These are phyloP conservation scores for Leptodactylus fuscus DNA, from an alignment of 2,113 vertebrate species.

Conservation along the genomic window DNA sequence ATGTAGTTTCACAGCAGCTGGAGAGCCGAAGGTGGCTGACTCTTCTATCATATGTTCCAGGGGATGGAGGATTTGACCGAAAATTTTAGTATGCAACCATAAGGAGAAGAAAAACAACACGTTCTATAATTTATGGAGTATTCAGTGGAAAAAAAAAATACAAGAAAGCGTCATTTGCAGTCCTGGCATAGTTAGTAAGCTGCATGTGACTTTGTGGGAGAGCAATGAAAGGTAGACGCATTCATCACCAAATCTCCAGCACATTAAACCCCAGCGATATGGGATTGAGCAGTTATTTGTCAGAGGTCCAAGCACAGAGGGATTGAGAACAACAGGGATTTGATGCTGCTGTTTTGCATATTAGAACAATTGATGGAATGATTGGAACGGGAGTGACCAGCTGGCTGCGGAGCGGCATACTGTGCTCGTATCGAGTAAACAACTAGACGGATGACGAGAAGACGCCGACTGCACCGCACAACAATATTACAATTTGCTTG, in stretches of 20 bases:
- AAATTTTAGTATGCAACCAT: neutral
- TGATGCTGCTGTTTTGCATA: conserved; percentile 45
- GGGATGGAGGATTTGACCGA: neutral
- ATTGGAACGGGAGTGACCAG: conserved; percentile 42
- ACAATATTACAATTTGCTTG: neutral
- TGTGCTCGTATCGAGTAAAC: conserved; percentile 12
- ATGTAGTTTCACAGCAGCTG: no score
- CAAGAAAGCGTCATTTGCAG: neutral
- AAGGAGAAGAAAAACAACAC: neutral
- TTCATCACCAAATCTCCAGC: conserved; percentile 8
- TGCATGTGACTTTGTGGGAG: neutral
- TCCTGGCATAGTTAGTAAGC: neutral
- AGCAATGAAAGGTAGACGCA: conserved; percentile 1
- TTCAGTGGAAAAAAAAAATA: neutral
- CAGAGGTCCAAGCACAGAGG: conserved; percentile 49
- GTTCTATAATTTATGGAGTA: neutral
- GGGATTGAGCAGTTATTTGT: conserved; percentile 36
- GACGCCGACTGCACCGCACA: neutral
- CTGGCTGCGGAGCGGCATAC: conserved; percentile 10
- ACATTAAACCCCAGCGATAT: conserved; percentile 6
- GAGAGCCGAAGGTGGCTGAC: no score
- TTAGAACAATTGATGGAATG: conserved; percentile 47
- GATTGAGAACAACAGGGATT: conserved; percentile 49
- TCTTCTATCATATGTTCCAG: no score
- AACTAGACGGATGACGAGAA: conserved; percentile 11